Conservation (phyloP, 2,113 vertebrate genomes). For the Semnopithecus entellus region DNA sequence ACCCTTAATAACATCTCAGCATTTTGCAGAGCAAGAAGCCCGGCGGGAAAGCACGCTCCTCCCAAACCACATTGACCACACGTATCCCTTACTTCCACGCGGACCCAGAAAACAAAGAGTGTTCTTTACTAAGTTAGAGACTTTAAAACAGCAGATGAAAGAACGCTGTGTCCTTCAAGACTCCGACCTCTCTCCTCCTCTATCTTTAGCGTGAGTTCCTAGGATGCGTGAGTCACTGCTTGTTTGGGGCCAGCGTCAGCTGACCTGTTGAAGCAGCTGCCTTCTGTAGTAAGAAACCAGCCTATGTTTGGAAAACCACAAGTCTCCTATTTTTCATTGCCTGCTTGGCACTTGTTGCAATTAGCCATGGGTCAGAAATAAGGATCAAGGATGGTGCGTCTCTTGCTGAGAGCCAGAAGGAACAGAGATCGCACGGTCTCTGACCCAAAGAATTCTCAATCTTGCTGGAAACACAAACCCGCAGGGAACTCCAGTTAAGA, state of each 20-base stretch:
- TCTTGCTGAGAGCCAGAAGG: rapidly evolving
- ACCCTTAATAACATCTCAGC: rapidly evolving
- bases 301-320: not conserved
- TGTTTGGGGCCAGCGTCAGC: not conserved
- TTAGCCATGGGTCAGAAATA: too few species aligned
- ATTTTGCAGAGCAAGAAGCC: not conserved
- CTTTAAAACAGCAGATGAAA: not conserved
- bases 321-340: not conserved
- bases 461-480: too few species aligned
- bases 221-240: not conserved
- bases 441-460: too few species aligned
- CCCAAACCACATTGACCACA: not conserved
- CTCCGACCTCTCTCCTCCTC: not conserved
- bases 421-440: rapidly evolving
- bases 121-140: not conserved
- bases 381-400: not conserved
- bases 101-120: not conserved
- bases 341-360: not conserved
- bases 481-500: too few species aligned
- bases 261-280: not conserved
- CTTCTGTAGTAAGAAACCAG: not conserved
- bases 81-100: rapidly evolving
- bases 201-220: not conserved
- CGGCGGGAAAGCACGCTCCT: not conserved
- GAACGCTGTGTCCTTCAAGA: not conserved